Evolutionary conservation across 2,888 invertebrate genomes (phyloP), one percentile per base, ranked within the genome.

Genomic region (Anthrax anthrax): DNA sequence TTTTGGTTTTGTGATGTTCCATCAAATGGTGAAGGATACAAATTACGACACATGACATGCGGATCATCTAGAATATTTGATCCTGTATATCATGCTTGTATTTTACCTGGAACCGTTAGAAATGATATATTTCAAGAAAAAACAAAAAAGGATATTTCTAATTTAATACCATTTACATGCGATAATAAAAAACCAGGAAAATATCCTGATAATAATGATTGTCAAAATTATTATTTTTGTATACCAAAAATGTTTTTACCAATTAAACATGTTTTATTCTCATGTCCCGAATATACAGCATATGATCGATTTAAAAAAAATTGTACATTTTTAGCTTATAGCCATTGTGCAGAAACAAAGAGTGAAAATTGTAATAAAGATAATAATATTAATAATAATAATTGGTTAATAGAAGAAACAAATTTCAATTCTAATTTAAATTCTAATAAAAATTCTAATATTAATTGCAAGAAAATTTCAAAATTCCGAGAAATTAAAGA

Each of bases 1-100:
- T 57, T 54, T 47, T 57, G 55, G 55, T 51, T 47, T 36, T 57
- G 57, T 34, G 57, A 57, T 46, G 50, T 52, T 1, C 47, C 50
- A 3, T 1, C n/a, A 1, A 50, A 50, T 10, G 57, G 56, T 9
- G 16, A 16, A n/a, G 54, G 54, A 3, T 56, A 38, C 17, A 34
- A 38, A 0, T 2, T 52, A 8, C 50, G 53, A 0, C 57, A 54
- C 42, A 55, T 57, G 57, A 38, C 46, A 14, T 57, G 57, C 39
- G 51, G 50, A 1, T 37, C 27, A 9, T 47, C 47, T 13, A 48
- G 54, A 32, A 19, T 43, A 13, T 57, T 53, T 39, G 52, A 56
- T 46, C 44, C 51, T 4, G 5, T 34, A 1, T 45, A 45, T 3
- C 49, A 50, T 10, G 53, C 46, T 14, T 57, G 57, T 46, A 37